phyloP scores from a whole-genome alignment of 2,113 vertebrate genomes.

The Istiophorus platypterus region DNA sequence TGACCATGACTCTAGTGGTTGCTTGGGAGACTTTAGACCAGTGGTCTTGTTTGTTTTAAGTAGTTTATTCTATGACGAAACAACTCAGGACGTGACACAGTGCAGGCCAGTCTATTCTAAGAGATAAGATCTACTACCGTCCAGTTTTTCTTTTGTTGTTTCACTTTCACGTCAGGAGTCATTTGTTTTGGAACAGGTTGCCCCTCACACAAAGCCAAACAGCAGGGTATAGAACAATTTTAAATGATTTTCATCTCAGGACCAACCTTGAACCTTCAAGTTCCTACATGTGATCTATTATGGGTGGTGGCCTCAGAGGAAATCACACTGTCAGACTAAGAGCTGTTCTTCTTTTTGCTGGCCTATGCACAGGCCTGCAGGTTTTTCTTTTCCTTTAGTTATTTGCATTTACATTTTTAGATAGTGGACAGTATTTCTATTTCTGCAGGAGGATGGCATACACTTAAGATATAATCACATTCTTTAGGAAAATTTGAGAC shows the following conservation, averaged over 20 bases:
- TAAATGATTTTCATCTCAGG: not conserved
- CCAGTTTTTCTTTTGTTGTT: not conserved
- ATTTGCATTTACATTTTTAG: slow-evolving; percentile 16
- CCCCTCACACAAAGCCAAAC: not conserved
- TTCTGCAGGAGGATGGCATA: not conserved
- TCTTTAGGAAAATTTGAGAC: not conserved
- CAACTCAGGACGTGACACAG: not conserved
- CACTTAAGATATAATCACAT: not conserved
- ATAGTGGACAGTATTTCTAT: not conserved
- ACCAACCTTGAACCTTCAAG: not conserved
- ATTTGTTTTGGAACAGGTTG: slow-evolving; percentile 29
- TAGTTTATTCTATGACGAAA: not conserved
- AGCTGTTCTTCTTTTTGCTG: not conserved
- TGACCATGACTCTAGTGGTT: not conserved
- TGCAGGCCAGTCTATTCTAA: not conserved
- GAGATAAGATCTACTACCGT: not conserved
- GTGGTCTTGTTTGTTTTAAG: not conserved
- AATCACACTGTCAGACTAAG: not conserved
- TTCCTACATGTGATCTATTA: slow-evolving; percentile 11
- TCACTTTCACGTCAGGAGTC: not conserved
- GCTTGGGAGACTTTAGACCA: not conserved
- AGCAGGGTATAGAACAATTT: not conserved
- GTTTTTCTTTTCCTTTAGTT: not conserved
- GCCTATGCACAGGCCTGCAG: not conserved
- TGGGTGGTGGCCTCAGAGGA: slow-evolving; percentile 4